Evolutionary conservation across 2,888 invertebrate species (phyloP).

Genomic region (Melanotus villosus): DNA sequence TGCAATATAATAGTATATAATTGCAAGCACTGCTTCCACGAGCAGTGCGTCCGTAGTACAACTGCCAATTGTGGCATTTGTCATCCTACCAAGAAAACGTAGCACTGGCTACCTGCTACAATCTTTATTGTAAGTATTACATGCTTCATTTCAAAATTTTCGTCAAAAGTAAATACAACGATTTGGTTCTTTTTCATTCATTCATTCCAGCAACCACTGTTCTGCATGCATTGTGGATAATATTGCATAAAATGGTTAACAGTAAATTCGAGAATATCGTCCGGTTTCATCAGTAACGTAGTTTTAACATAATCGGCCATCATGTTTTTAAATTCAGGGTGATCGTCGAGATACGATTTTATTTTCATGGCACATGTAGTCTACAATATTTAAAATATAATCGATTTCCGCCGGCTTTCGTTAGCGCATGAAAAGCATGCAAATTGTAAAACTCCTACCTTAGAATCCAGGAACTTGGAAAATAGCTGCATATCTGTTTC

Average conservation of each 20-base stretch:
- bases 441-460: slow-evolving; percentile 71
- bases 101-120: slow-evolving; percentile 33
- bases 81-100: slow-evolving; percentile 59
- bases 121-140: slow-evolving; percentile 8
- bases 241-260: slow-evolving; percentile 70
- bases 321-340: slow-evolving; percentile 72
- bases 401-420: too few species aligned
- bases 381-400: slow-evolving; percentile 59
- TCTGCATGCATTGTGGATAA: not conserved
- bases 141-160: too few species aligned
- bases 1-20: slow-evolving; percentile 86
- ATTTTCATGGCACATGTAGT: slow-evolving; percentile 69
- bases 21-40: slow-evolving; percentile 92
- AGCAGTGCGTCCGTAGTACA: slow-evolving; percentile 80
- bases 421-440: too few species aligned
- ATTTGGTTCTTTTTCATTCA: too few species aligned
- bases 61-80: slow-evolving; percentile 64
- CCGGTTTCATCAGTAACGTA: slow-evolving; percentile 72
- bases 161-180: too few species aligned
- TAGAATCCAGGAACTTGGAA: slow-evolving; percentile 75
- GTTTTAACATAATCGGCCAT: slow-evolving; percentile 75
- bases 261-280: slow-evolving; percentile 73
- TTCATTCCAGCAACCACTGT: slow-evolving; percentile 57
- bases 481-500: slow-evolving; percentile 74
- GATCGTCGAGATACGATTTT: slow-evolving; percentile 73